phyloP scores from a whole-genome alignment of 2,113 vertebrate species.

The Barnardius zonarius region DNA sequence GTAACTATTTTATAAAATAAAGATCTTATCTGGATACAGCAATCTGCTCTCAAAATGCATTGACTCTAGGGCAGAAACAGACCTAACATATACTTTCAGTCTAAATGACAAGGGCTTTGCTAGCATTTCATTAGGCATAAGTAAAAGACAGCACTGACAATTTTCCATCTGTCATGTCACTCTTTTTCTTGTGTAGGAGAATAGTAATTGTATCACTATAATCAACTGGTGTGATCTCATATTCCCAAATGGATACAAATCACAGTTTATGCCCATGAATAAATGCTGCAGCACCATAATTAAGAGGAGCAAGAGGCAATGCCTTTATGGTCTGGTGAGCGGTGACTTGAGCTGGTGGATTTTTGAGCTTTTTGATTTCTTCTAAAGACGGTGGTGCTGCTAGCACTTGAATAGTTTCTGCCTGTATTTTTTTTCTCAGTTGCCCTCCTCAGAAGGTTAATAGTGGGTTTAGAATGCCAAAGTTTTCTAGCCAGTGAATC shows the following conservation, averaged over 20 bases:
- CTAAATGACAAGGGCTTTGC: background rate
- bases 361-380: constrained; percentile 9
- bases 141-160: background rate
- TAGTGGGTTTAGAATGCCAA: constrained; percentile 35
- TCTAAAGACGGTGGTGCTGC: background rate
- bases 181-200: background rate
- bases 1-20: background rate
- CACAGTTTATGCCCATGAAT: background rate
- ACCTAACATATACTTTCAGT: background rate
- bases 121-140: background rate
- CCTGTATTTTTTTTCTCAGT: background rate
- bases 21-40: background rate
- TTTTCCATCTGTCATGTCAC: background rate
- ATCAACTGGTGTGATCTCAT: background rate
- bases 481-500: constrained; percentile 45
- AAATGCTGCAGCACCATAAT: constrained; percentile 20
- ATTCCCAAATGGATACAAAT: constrained; percentile 4
- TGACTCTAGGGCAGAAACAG: background rate
- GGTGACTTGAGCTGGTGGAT: background rate
- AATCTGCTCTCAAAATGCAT: background rate
- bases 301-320: constrained; percentile 25
- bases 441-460: constrained; percentile 56
- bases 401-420: constrained; percentile 7
- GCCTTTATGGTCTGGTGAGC: constrained; percentile 11
- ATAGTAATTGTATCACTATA: background rate